Evolutionary conservation across 2,797 vertebrate genomes (phyloP).

Genomic region (Discoglossus pictus): DNA sequence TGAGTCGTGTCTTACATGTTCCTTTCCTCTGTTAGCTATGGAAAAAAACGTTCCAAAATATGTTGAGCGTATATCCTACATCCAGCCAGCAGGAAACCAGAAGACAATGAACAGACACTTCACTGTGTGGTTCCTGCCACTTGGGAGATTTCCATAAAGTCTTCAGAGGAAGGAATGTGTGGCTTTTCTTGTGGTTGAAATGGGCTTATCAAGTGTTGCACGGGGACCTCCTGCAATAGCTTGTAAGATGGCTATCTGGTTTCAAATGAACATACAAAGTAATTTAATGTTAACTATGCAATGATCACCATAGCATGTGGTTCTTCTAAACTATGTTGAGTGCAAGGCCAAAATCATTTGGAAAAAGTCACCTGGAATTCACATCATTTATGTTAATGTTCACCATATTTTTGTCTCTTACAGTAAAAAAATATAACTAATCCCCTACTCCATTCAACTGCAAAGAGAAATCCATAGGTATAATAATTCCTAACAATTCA

Average conservation of each 20-base stretch:
- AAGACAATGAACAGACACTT: conserved; percentile 28
- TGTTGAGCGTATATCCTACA: conserved; percentile 6
- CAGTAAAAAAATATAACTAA: too few relatives aligned
- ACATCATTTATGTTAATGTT: conserved; percentile 4
- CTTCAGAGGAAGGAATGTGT: conserved; percentile 33
- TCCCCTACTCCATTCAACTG: too few relatives aligned
- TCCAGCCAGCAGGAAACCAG: background rate
- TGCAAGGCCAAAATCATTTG: background rate
- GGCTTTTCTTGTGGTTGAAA: conserved; percentile 27
- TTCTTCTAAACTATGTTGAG: background rate
- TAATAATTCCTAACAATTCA: too few relatives aligned
- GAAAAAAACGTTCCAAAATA: background rate
- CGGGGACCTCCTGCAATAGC: conserved; percentile 14
- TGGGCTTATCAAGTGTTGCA: conserved; percentile 17
- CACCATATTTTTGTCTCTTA: too few relatives aligned
- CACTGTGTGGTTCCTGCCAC: conserved; percentile 8
- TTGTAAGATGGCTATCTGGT: conserved; percentile 3
- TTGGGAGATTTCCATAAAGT: conserved; percentile 16
- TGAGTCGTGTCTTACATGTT: background rate
- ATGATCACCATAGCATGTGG: background rate
- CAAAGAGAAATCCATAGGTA: too few relatives aligned
- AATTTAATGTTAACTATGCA: background rate
- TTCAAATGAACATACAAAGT: background rate
- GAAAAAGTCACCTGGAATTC: conserved; percentile 1
- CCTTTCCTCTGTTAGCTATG: too few relatives aligned